These are phyloP conservation scores for Metacarcinus magister DNA, from an alignment of 2,888 invertebrate species.

Conservation along the genomic window DNA sequence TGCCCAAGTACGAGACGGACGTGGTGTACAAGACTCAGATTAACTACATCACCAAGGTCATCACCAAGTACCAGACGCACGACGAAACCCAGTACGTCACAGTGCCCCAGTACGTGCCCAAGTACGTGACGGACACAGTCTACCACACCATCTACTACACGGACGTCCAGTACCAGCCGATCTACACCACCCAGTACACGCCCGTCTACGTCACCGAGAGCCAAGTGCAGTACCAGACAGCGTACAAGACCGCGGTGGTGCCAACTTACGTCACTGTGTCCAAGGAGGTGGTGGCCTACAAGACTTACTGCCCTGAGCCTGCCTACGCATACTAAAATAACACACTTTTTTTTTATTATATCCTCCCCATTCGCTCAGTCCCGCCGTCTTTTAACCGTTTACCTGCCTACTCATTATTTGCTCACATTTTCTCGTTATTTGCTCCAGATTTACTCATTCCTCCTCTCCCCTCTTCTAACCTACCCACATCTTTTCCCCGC, in stretches of 20 bases:
- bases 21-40: conserved; percentile 69
- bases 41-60: conserved; percentile 64
- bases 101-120: conserved; percentile 57
- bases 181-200: conserved; percentile 63
- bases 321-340: not conserved
- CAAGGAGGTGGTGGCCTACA: conserved; percentile 58
- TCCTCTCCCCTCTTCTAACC: not conserved
- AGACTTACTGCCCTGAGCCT: conserved; percentile 65
- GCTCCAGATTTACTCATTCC: not conserved
- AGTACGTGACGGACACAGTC: conserved; percentile 73
- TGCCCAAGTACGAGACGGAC: conserved; percentile 71
- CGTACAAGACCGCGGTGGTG: conserved; percentile 71
- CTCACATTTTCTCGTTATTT: not conserved
- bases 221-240: conserved; percentile 69
- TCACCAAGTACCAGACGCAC: conserved; percentile 66
- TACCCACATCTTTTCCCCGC: not conserved
- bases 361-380: not conserved
- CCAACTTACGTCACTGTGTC: conserved; percentile 66
- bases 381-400: not conserved
- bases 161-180: conserved; percentile 77
- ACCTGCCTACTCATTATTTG: not conserved
- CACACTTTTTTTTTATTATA: not conserved
- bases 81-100: conserved; percentile 71
- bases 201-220: conserved; percentile 72
- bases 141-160: conserved; percentile 76